Base-by-base conservation (phyloP, 92 coral and sea anemone species). In the Porites evermanni region DNA sequence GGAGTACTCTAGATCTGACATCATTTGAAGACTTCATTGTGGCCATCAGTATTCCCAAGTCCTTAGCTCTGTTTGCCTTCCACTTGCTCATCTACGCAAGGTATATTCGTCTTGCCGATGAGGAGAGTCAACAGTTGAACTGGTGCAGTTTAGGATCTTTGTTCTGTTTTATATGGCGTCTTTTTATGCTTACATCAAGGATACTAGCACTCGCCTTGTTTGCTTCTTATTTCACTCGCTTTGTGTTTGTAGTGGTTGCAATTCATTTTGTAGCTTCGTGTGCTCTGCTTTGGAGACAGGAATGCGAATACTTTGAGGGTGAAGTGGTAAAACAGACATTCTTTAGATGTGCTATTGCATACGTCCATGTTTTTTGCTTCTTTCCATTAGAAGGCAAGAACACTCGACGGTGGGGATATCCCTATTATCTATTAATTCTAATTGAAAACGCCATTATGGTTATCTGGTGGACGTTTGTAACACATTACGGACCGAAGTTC, bases 101-200 rank as follows among this genome's bases (percentile, higher is more conserved):
- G 26, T 61, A 81, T 38, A 72, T 81, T 14, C 74, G 79, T 9
- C 63, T 63, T 4, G 81, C 74, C 19, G 81, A 72, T 24, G 32
- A 19, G 23, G 87, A 81, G 1, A 87, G 86, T 65, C 73, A 23
- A 13, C 87, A 80, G 75, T 47, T 87, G 10, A 65, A 51, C 9
- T 80, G 79, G 87, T 81, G 73, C 12, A 85, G 88, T 16, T 16
- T 67, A 17, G 82, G 75, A 8, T 50, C 87, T 6, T 8, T 87
- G 61, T 60, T 74, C 44, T 81, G 47, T n/a, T 87, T 71, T 32
- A 6, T 74, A 18, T 91, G 94, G 94, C 88, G 91, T 1, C 75
- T 87, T 59, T 91, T 85, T 54, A 64, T 91, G 80, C 91, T 91
- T 18, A 78, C 86, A 12, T 79, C 94, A 18, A 86, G 94, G 19